Evolutionary conservation across 2,888 invertebrate species (phyloP).

Genomic region (Choreutis nemorana): DNA sequence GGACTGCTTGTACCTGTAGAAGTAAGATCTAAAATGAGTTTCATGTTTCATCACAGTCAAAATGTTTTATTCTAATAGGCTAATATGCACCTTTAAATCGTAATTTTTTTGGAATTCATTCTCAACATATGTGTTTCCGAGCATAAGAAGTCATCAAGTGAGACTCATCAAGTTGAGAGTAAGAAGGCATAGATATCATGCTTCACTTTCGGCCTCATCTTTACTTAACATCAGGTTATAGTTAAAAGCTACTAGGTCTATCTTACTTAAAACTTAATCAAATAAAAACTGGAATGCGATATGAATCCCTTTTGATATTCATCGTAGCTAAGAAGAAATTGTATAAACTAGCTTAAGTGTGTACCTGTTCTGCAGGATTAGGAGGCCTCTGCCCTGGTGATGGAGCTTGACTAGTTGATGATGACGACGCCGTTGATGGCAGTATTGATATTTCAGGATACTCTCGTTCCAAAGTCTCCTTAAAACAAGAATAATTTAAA

Average conservation of each 20-base stretch:
- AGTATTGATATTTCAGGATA: conserved; percentile 62
- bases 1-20: conserved; percentile 62
- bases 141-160: too few species aligned
- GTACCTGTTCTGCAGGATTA: conserved; percentile 56
- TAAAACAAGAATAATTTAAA: neutral
- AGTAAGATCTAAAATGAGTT: too few species aligned
- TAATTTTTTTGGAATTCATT: too few species aligned
- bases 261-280: neutral
- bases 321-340: neutral
- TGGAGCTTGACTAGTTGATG: conserved; percentile 42
- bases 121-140: too few species aligned
- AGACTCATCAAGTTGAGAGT: too few species aligned
- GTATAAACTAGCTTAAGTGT: neutral
- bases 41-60: too few species aligned
- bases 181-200: too few species aligned
- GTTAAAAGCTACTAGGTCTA: too few species aligned
- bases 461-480: conserved; percentile 62
- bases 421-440: conserved; percentile 57
- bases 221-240: too few species aligned
- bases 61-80: too few species aligned
- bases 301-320: neutral
- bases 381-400: conserved; percentile 51
- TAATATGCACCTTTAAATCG: too few species aligned
- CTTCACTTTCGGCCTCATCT: too few species aligned
- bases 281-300: neutral